phyloP scores from a whole-genome alignment of 2,797 vertebrate genomes.

The Aselliscus stoliczkanus region DNA sequence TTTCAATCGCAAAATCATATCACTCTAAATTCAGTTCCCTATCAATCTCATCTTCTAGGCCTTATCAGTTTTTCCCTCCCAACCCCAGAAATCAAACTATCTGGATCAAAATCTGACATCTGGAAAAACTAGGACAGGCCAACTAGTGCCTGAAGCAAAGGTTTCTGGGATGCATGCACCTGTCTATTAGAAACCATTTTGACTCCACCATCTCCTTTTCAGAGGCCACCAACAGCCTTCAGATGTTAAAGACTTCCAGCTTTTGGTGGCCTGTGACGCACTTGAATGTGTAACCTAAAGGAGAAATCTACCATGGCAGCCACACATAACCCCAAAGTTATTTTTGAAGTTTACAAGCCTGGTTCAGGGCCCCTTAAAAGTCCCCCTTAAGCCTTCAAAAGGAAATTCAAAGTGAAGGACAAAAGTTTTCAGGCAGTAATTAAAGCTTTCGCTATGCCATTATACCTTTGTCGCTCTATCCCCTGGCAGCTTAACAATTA shows the following conservation, averaged over 20 bases:
- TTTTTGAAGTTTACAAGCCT: constrained; percentile 74
- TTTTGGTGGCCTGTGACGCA: constrained; percentile 32
- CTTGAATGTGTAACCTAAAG: constrained; percentile 31
- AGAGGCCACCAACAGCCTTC: constrained; percentile 53
- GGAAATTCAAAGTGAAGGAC: constrained; percentile 73
- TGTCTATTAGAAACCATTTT: constrained; percentile 42
- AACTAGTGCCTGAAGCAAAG: constrained; percentile 7
- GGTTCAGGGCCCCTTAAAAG: constrained; percentile 53
- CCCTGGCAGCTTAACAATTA: constrained; percentile 68
- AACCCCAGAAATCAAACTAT: not conserved
- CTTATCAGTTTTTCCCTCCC: not conserved
- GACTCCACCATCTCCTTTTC: not conserved
- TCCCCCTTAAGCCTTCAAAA: constrained; percentile 64
- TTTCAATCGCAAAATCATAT: not conserved
- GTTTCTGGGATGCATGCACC: constrained; percentile 31
- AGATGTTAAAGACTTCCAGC: constrained; percentile 66
- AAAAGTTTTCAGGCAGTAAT: constrained; percentile 68
- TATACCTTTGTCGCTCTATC: constrained; percentile 53
- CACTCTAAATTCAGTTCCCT: not conserved
- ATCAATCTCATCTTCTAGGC: not conserved
- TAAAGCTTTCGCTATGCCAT: constrained; percentile 56
- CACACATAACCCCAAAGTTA: constrained; percentile 52
- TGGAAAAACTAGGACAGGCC: not conserved
- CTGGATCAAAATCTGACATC: not conserved
- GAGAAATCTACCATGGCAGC: constrained; percentile 48